Evolutionary conservation across 2,113 vertebrate species (phyloP), one percentile per base, ranked within the genome.

Genomic region (Nyctibius bracteatus): DNA sequence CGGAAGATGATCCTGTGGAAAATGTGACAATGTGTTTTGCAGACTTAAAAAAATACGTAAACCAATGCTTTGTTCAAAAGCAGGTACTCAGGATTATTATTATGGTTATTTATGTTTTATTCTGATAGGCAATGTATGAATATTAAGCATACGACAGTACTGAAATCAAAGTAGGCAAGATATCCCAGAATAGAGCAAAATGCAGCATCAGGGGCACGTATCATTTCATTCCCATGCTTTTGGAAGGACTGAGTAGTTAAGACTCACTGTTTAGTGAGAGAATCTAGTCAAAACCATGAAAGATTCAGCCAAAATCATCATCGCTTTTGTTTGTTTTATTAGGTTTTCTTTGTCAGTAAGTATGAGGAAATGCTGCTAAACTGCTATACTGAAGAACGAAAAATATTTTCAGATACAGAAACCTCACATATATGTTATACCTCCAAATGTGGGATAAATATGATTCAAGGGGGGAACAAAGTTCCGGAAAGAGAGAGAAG

Each of bases 401-500:
- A 92, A 90, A 86, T 93, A 94, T 94, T 95, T 96, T 92, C 70
- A 81, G 59, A 94, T 63, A 89, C 65, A 91, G 70, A 91, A 84
- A 52, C 24, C 49, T 94, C 54, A 65, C 43, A 65, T 67, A n/a
- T 78, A 93, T 91, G 15, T 86, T 74, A 88, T n/a, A 86, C 61
- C 73, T 94, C 90, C 47, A 90, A 72, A n/a, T 79, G 57, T 87
- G 44, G 68, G 37, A 74, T 54, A 90, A 88, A 91, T 89, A 51
- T 52, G 77, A 95, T 89, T 41, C 65, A 67, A 94, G 81, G 83
- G 90, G 81, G 86, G 65, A 92, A 92, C 18, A 75, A 81, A 84
- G 61, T 81, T 93, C 68, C n/a, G 7, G 65, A 91, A 74, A 57
- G 63, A 79, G 39, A 63, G 11, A 90, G 33, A 54, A 43, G 10